phyloP scores from a whole-genome alignment of 2,797 vertebrate species.

The Lagorchestes hirsutus region DNA sequence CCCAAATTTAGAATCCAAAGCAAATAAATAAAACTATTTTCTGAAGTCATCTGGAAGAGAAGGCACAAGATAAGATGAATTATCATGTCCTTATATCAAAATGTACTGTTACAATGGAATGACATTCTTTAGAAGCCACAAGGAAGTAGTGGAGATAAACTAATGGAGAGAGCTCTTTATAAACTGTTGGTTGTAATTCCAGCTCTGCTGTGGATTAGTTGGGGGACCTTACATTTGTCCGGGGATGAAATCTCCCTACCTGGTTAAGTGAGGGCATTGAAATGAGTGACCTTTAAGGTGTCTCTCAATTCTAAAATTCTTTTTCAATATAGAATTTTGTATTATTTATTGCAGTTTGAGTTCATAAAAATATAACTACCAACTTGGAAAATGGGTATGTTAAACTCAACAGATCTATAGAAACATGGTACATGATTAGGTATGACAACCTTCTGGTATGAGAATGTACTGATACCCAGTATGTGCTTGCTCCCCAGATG shows the following conservation, averaged over 20 bases:
- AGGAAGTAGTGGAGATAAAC: background rate
- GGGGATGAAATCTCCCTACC: background rate
- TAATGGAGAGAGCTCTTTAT: background rate
- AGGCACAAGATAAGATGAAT: background rate
- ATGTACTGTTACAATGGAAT: background rate
- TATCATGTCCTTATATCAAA: background rate
- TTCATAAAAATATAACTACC: background rate
- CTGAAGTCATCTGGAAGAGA: background rate
- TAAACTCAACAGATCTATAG: background rate
- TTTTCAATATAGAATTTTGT: background rate
- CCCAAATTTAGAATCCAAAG: background rate
- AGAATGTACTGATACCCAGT: background rate
- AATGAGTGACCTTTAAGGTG: background rate
- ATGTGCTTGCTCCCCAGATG: background rate
- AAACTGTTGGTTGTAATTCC: background rate
- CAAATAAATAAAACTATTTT: background rate
- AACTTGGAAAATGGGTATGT: background rate
- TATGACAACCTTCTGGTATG: background rate
- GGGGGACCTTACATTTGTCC: background rate
- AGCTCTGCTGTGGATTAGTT: background rate
- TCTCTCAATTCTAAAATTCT: background rate
- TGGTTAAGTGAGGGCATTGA: background rate
- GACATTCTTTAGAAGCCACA: background rate
- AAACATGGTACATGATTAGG: background rate
- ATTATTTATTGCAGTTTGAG: background rate